phyloP scores from a whole-genome alignment of 2,888 invertebrate genomes.

The Palloptera scutellata region DNA sequence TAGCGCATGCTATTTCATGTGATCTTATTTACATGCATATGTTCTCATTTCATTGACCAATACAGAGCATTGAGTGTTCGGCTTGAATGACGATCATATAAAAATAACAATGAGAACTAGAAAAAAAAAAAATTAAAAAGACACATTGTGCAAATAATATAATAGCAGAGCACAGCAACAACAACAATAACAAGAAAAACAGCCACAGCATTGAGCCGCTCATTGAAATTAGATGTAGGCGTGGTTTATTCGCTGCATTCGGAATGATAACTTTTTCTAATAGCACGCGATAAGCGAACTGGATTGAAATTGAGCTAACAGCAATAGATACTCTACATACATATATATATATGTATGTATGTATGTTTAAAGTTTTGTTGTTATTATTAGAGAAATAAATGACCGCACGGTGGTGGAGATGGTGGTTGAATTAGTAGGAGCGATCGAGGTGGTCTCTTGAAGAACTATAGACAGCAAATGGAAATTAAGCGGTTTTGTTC shows the following conservation, averaged over 20 bases:
- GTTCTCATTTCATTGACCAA: conserved; percentile 61
- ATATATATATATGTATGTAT: conserved; percentile 1
- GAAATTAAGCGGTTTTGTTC: too few relatives aligned
- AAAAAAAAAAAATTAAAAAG: too few relatives aligned
- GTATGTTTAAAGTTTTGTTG: background rate
- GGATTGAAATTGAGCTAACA: too few relatives aligned
- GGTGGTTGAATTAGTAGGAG: background rate
- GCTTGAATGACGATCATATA: too few relatives aligned
- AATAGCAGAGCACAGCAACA: background rate
- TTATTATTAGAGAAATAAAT: too few relatives aligned
- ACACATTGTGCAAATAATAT: background rate
- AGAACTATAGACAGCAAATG: too few relatives aligned
- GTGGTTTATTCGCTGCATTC: conserved; percentile 19
- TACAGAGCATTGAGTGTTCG: conserved; percentile 51
- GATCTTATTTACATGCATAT: conserved; percentile 51
- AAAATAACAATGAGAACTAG: too few relatives aligned
- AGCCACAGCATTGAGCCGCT: conserved; percentile 1
- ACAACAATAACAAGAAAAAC: conserved; percentile 1
- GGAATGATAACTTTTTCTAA: too few relatives aligned
- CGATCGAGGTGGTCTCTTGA: background rate
- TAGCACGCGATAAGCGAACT: too few relatives aligned
- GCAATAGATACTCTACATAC: background rate
- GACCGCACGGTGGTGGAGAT: too few relatives aligned
- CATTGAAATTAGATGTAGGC: conserved; percentile 30
- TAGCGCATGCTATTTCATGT: conserved; percentile 34